Evolutionary conservation across 2,797 vertebrate species (phyloP), one percentile per base, ranked within the genome.

Genomic region (Anniella stebbinsi): DNA sequence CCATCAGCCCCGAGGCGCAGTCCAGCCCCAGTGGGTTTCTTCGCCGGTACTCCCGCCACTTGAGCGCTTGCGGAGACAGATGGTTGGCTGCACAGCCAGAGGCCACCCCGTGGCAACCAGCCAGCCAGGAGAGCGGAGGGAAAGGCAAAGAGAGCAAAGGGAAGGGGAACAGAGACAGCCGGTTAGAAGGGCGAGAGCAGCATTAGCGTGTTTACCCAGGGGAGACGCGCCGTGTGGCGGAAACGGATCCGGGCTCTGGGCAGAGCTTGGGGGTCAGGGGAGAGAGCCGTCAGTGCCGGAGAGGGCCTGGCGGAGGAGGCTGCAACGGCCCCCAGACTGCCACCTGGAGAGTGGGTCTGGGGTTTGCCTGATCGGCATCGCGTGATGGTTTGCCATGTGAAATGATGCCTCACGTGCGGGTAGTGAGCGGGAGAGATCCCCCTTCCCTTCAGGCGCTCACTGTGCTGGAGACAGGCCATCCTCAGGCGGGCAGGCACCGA

Each of bases 41-140:
- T 54, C 98, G 98, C 72, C 99, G 98, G 95, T 99, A 99, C 94
- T 99, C 99, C 88, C 98, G 97, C 99, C 99, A 99, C 96, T 99
- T 99, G 93, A 99, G 98, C 0, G 98, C 98, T 98, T 99, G 98
- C 1, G 98, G 99, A 78, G 99, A 99, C 86, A 99, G 98, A 96
- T 99, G 99, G 95, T 99, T 98, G 12, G 97, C 99, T 99, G 84
- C 88, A 92, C 93, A 66, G 91, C 86, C 45, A 73, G 0, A 8
- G 87, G 84, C 0, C 3, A 9, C 88, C 33, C 48, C 87, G 12
- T 28, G 78, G 0, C 0, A 60, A 4, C 48, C 48, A 80, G 7
- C 87, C 84, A 10, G 88, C 84, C 2, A 10, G 28, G 6, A 11
- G 17, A 45, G 45, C 45, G 45, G 10, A 30, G 1, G 91, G 41